phyloP scores from a whole-genome alignment of 2,113 vertebrate genomes.

The Hydrolagus affinis region DNA sequence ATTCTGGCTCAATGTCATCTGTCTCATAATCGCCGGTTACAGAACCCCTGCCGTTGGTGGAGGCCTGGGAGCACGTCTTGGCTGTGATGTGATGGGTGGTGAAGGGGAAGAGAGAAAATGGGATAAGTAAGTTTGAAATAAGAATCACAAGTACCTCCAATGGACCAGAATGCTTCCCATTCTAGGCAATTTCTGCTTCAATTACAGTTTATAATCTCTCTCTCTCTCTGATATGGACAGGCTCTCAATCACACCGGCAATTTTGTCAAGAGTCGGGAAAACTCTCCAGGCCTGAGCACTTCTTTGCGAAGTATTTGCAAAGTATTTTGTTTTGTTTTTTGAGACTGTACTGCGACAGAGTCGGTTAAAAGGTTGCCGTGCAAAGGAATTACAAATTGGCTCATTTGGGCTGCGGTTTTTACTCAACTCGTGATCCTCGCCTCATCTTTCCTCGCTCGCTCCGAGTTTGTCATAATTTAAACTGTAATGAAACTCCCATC shows the following conservation, averaged over 20 bases:
- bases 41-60: too few species aligned
- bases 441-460: not conserved
- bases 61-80: too few species aligned
- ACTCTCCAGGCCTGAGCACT: not conserved
- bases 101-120: too few species aligned
- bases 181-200: not conserved
- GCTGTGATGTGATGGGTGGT: too few species aligned
- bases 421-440: not conserved
- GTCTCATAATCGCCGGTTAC: too few species aligned
- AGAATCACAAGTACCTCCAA: too few species aligned
- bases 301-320: not conserved
- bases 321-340: not conserved
- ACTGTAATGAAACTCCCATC: constrained; percentile 19
- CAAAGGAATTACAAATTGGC: constrained; percentile 1
- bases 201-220: not conserved
- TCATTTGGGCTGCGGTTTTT: not conserved
- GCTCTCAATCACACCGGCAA: not conserved
- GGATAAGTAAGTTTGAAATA: too few species aligned
- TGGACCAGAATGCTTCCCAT: not conserved
- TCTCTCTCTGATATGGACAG: not conserved
- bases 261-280: not conserved
- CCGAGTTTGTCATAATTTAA: not conserved
- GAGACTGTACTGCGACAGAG: not conserved
- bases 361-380: not conserved
- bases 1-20: too few species aligned